These are phyloP conservation scores for Ispidina picta DNA, from an alignment of 2,797 vertebrate species.

Conservation along the genomic window DNA sequence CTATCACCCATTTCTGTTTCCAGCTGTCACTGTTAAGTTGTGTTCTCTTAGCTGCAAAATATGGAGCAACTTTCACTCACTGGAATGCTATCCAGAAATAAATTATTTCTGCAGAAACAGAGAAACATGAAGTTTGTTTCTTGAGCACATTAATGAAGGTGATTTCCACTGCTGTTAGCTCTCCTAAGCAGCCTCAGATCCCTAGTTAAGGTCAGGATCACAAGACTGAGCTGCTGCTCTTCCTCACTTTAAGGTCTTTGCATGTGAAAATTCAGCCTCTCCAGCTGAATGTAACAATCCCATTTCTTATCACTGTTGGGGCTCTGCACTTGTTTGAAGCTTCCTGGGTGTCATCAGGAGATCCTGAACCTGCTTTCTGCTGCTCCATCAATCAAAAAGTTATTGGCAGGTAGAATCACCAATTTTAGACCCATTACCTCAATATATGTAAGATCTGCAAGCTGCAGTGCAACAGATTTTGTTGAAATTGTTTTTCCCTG, in stretches of 20 bases:
- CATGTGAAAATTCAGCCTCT: not conserved
- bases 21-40: fast-evolving
- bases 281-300: not conserved
- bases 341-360: not conserved
- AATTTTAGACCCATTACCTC: not conserved
- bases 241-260: not conserved
- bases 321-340: not conserved
- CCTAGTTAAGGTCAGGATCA: not conserved
- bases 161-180: not conserved
- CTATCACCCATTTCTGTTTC: not conserved
- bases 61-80: not conserved
- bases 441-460: not conserved
- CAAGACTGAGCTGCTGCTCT: not conserved
- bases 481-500: not conserved
- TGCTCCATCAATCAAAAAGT: not conserved
- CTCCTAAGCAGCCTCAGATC: not conserved
- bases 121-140: not conserved
- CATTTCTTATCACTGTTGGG: not conserved
- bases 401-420: not conserved
- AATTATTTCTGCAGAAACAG: not conserved
- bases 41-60: not conserved
- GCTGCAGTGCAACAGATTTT: not conserved
- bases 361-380: too few relatives aligned
- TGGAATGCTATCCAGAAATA: not conserved
- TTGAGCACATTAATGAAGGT: not conserved